These are phyloP conservation scores for Phalacrocorax aristotelis DNA, from an alignment of 2,113 vertebrate species.

Conservation along the genomic window DNA sequence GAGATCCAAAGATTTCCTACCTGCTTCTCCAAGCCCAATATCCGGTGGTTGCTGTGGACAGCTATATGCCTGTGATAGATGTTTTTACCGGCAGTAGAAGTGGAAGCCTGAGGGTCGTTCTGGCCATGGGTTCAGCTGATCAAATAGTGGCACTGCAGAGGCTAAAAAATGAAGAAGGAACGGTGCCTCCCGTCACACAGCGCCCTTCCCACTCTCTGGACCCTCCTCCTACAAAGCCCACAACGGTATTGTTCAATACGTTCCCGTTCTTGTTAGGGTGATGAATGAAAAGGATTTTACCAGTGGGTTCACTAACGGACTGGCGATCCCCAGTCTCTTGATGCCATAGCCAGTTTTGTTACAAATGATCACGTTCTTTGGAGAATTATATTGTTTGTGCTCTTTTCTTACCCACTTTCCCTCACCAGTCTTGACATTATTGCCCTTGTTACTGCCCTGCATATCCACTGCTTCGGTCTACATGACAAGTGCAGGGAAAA, in stretches of 20 bases:
- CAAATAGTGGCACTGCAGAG: conserved; percentile 87
- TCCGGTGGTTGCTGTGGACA: conserved; percentile 91
- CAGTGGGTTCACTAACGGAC: background rate
- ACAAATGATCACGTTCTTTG: rapidly evolving
- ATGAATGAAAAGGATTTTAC: rapidly evolving
- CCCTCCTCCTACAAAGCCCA: conserved; percentile 44
- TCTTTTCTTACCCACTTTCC: background rate
- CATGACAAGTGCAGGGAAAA: background rate
- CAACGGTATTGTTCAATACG: conserved; percentile 47
- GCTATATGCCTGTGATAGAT: conserved; percentile 85
- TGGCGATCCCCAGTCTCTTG: background rate
- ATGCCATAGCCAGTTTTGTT: background rate
- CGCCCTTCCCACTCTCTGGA: conserved; percentile 84
- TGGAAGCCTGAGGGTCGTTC: conserved; percentile 84
- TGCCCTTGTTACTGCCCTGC: background rate
- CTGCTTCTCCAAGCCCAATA: conserved; percentile 90
- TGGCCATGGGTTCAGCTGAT: conserved; percentile 89
- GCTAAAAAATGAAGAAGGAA: conserved; percentile 76
- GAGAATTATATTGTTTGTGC: background rate
- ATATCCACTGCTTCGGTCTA: background rate
- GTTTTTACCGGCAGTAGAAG: conserved; percentile 83
- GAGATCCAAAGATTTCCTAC: conserved; percentile 81
- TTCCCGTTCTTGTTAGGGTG: background rate
- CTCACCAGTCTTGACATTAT: background rate
- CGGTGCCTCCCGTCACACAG: background rate